phyloP scores from a whole-genome alignment of 1,140 invertebrate genomes.

The Scylla paramamosain region DNA sequence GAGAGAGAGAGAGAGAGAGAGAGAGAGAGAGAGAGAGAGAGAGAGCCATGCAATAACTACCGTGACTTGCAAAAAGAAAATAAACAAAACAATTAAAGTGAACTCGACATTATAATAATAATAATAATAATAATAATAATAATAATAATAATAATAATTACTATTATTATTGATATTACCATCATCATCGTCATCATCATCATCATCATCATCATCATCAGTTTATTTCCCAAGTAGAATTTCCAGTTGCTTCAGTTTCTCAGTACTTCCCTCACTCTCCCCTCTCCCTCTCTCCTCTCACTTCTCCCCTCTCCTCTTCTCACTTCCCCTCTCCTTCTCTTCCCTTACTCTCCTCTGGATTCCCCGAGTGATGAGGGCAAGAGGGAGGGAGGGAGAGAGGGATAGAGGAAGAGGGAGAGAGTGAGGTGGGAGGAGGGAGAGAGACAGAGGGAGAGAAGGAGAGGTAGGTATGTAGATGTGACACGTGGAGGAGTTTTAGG shows the following conservation, averaged over 20 bases:
- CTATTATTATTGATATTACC: no score
- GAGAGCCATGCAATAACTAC: no score
- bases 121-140: no score
- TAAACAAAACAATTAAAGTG: no score
- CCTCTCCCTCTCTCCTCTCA: neutral
- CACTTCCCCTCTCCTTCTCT: neutral
- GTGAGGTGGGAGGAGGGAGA: slow-evolving; percentile 1
- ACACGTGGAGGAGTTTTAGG: neutral
- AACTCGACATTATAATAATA: no score
- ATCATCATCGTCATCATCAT: neutral
- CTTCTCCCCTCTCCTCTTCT: neutral
- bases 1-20: no score
- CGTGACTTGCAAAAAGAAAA: no score
- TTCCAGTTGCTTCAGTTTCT: no score
- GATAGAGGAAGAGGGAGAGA: neutral
- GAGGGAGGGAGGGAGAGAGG: neutral
- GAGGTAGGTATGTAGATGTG: neutral
- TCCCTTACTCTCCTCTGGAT: neutral
- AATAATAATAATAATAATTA: no score
- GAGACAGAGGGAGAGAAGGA: slow-evolving; percentile 39
- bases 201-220: neutral
- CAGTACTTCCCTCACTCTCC: neutral
- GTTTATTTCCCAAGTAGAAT: no score
- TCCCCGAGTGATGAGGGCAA: neutral
- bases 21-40: no score